Base-by-base conservation (phyloP, 2,113 vertebrate species). In the Chinchilla lanigera region DNA sequence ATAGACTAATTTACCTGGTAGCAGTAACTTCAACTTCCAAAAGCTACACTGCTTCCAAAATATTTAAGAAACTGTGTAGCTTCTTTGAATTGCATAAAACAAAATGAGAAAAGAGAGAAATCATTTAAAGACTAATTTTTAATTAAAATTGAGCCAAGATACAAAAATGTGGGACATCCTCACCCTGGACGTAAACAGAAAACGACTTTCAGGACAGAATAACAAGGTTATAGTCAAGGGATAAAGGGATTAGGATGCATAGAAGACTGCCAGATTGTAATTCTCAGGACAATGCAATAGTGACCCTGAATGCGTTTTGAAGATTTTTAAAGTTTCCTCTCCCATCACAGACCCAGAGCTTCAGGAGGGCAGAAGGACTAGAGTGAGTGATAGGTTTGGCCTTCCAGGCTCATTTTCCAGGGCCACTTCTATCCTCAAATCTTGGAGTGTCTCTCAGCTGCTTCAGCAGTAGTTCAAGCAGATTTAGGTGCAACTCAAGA, bases 381-480 rank as follows among this genome's bases (percentile, higher is more conserved):
- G 17, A 54, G 14, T 10, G 19, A 50, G 38, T 22, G 24, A 77
- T 19, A 35, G 3, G 6, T n/a, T 14, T 14, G 28, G 8, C 7
- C 24, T 14, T 5, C 5, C 0, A 47, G 52, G 7, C 1, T 35
- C 35, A 54, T 33, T 67, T 7, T 35, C 7, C 38, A 16, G 12
- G 30, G 41, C 12, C 56, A 12, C 52, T 58, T 52, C 71, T 14
- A 58, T n/a, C 17, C 30, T 38, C 12, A 58, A 0, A 26, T 58
- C 13, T 12, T 56, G 28, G n/a, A 33, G 44, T 24, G 11, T 14
- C 24, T 16, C 33, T 28, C 28, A 63, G 7, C 3, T n/a, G 7
- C 33, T 17, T 24, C n/a, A 52, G 1, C 11, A 50, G 12, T n/a
- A 20, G 44, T 12, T 50, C 33, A n/a, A 14, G 0, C 1, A 3